Evolutionary conservation across 2,888 invertebrate species (phyloP), one percentile per base, ranked within the genome.

Genomic region (Cepaea hortensis): DNA sequence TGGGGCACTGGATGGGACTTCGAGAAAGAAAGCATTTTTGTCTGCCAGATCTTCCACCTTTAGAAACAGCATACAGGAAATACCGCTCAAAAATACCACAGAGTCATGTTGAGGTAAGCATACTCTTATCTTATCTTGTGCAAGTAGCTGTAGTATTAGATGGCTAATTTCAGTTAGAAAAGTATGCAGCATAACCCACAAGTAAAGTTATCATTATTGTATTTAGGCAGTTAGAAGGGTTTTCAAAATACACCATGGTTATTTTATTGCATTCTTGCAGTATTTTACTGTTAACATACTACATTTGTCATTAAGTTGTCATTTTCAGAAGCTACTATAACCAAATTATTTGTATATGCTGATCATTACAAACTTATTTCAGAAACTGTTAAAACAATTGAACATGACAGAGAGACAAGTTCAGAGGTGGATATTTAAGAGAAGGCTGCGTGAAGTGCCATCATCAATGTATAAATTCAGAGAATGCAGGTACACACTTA

Each of bases 381-480:
- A 97, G 97, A 96, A 96, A 62, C 95, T 98, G 92, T 96, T 97
- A 18, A 98, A 98, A 94, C 97, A 97, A 94, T 94, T 97, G 91
- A 97, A 98, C 94, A 96, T 97, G 96, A 96, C 96, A 55, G 97
- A 97, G 94, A 96, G 98, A 87, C 97, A 98, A 95, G 97, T 98
- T 88, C 97, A 98, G 94, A 95, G 98, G 91, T 98, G 98, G 98
- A 96, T 98, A 95, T 96, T 98, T 90, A 95, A 97, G 87, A 96
- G 98, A 85, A 96, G 96, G 90, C 96, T 97, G 84, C 97, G 97
- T 95, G 97, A 97, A 92, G 97, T 97, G 94, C 98, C 98, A 0
- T 97, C 97, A 46, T 97, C 97, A 6, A 95, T 98, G 92, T 96
- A 96, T 82, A 98, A 98, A 95, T 98, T 98, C 95, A 97, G 97